Conservation (phyloP, 2,113 vertebrate species). For the Camelus dromedarius region DNA sequence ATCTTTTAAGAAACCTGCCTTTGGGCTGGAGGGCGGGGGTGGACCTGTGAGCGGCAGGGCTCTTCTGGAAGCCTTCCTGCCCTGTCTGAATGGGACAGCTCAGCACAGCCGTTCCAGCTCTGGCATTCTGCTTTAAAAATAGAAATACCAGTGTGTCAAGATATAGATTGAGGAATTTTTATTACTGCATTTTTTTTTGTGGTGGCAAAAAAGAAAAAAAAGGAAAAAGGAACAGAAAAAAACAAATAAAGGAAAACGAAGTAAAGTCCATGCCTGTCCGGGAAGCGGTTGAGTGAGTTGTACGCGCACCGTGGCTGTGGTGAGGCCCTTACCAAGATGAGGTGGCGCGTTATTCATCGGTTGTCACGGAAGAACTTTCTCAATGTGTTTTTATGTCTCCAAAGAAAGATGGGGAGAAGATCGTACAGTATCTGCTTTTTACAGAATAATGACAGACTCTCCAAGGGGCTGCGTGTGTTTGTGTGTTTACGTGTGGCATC, state of each 20-base stretch:
- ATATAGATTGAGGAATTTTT: constrained; percentile 7
- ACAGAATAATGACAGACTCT: neutral
- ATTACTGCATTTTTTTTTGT: constrained; percentile 58
- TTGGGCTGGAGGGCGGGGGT: neutral
- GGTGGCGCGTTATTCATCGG: neutral
- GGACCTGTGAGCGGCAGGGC: neutral
- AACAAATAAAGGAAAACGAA: neutral
- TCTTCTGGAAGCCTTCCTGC: neutral
- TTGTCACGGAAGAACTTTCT: neutral
- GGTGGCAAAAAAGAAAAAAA: neutral
- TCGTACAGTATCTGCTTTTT: neutral
- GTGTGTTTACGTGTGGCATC: neutral
- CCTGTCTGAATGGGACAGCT: neutral
- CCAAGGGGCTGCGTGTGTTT: neutral
- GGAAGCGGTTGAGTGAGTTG: neutral
- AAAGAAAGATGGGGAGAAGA: neutral
- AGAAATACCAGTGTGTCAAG: neutral
- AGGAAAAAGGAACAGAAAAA: neutral
- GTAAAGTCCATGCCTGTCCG: neutral
- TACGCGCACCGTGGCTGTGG: neutral
- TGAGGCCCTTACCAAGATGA: neutral
- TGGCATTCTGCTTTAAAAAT: constrained; percentile 44
- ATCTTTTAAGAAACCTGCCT: neutral
- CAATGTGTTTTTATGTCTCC: neutral
- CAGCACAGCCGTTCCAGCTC: neutral